These are phyloP conservation scores for Bergia puertoricense DNA, from an alignment of 92 coral and sea anemone species.

Conservation along the genomic window DNA sequence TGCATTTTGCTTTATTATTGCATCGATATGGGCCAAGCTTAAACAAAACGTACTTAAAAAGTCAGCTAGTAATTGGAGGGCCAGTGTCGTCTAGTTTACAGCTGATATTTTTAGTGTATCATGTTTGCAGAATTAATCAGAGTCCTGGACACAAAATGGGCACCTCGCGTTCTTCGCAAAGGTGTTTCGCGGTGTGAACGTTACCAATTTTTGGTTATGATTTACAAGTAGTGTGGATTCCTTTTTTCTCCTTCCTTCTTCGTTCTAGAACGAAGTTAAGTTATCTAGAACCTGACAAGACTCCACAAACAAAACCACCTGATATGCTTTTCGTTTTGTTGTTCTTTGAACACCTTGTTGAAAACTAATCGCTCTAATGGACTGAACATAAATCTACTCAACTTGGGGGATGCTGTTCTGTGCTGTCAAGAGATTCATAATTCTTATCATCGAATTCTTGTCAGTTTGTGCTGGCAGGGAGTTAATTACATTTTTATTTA, in stretches of 20 bases:
- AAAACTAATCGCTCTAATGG: background rate
- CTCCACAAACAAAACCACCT: background rate
- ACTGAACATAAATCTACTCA: background rate
- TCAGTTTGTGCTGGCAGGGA: background rate
- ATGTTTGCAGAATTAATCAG: background rate
- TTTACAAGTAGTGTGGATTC: background rate
- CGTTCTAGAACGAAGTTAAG: background rate
- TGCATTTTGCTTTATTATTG: background rate
- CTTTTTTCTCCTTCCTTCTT: background rate
- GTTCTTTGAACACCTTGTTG: background rate
- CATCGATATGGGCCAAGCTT: background rate
- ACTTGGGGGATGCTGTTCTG: background rate
- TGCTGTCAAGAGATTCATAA: background rate
- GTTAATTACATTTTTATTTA: background rate
- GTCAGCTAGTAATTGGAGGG: constrained; percentile 10
- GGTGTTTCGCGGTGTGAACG: background rate
- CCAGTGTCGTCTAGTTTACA: background rate
- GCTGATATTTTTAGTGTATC: background rate
- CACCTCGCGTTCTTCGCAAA: background rate
- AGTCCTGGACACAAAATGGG: background rate
- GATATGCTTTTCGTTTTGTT: constrained; percentile 2
- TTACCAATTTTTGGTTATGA: background rate
- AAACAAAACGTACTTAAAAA: constrained; percentile 3
- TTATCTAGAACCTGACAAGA: background rate
- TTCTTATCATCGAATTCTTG: background rate